Conservation (phyloP, 2,888 invertebrate species). For the Hirtodrosophila alboralis region DNA sequence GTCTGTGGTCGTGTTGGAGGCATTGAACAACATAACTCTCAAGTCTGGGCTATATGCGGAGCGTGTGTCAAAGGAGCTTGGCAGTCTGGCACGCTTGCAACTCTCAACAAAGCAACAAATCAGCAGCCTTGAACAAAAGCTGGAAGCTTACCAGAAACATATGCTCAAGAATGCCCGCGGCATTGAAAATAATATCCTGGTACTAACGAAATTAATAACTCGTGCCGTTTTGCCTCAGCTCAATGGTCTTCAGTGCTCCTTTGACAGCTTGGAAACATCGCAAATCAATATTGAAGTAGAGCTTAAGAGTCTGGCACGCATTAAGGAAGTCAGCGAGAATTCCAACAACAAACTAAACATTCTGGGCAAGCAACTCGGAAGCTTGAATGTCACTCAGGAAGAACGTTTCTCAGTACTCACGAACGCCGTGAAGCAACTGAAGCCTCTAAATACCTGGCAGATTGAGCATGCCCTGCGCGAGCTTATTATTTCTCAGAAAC, state of each 20-base stretch:
- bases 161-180: constrained; percentile 34
- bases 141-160: constrained; percentile 57
- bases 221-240: constrained; percentile 59
- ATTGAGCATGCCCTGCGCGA: constrained; percentile 59
- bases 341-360: constrained; percentile 36
- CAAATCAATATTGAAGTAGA: constrained; percentile 66
- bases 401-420: constrained; percentile 32
- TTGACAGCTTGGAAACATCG: constrained; percentile 60
- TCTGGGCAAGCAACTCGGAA: constrained; percentile 37
- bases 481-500: constrained; percentile 62
- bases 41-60: constrained; percentile 25
- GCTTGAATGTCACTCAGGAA: constrained; percentile 54
- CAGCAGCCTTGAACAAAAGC: constrained; percentile 35
- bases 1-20: constrained; percentile 20
- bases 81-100: constrained; percentile 34
- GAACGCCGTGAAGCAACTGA: constrained; percentile 35
- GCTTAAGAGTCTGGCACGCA: constrained; percentile 38
- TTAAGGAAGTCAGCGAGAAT: constrained; percentile 44
- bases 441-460: constrained; percentile 52
- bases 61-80: constrained; percentile 33
- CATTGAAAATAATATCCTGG: constrained; percentile 51
- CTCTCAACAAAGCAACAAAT: constrained; percentile 49
- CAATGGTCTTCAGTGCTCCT: constrained; percentile 59
- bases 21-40: constrained; percentile 37
- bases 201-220: constrained; percentile 53